Conservation (phyloP, 2,113 vertebrate genomes). For the Brienomyrus brachyistius region DNA sequence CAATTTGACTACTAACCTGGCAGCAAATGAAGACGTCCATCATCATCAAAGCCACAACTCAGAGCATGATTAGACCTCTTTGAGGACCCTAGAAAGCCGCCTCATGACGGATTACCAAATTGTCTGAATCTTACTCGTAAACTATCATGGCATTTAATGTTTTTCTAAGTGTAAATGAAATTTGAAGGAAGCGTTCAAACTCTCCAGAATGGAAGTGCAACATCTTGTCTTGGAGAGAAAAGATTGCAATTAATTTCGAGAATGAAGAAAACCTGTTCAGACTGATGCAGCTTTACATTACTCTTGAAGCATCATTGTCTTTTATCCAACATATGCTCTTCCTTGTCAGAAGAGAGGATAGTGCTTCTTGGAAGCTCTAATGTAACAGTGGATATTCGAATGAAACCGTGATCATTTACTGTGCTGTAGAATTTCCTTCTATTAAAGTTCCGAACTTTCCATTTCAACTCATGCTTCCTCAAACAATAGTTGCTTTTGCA, state of each 20-base stretch:
- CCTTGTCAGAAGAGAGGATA: not conserved
- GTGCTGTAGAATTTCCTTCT: not conserved
- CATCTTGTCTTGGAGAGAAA: not conserved
- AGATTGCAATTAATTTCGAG: not conserved
- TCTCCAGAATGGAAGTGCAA: not conserved
- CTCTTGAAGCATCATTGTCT: not conserved
- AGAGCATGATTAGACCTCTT: not conserved
- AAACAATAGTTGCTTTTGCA: not conserved
- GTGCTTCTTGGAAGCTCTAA: not conserved
- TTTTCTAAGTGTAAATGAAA: not conserved
- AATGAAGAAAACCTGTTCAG: not conserved
- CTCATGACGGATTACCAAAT: not conserved
- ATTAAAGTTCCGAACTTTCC: not conserved
- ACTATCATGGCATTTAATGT: not conserved
- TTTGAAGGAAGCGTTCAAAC: not conserved
- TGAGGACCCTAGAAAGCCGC: not conserved
- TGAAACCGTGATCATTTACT: not conserved
- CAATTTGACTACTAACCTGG: not conserved
- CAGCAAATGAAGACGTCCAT: not conserved
- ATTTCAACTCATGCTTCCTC: not conserved
- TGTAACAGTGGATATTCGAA: not conserved
- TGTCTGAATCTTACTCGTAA: not conserved
- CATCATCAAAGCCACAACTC: not conserved
- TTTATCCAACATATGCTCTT: not conserved
- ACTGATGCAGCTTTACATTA: not conserved